phyloP scores from a whole-genome alignment of 2,797 vertebrate genomes.

The Apogon talboti region DNA sequence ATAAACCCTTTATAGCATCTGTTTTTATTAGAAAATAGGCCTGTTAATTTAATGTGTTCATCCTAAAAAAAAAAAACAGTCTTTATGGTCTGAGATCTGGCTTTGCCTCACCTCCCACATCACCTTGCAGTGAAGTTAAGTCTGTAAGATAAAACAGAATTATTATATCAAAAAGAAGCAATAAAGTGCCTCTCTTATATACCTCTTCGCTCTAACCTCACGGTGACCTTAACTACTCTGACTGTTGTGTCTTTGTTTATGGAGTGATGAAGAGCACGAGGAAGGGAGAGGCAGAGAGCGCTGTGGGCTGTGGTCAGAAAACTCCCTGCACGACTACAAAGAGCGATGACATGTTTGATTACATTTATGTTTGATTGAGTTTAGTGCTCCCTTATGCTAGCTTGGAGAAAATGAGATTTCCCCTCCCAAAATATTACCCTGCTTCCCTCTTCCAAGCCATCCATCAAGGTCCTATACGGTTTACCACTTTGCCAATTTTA shows the following conservation, averaged over 20 bases:
- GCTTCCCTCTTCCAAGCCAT: constrained; percentile 63
- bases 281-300: constrained; percentile 1
- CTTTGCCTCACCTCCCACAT: constrained; percentile 9
- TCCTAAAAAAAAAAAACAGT: not conserved
- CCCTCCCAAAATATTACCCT: constrained; percentile 76
- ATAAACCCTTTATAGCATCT: no score
- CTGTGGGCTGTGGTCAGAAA: constrained; percentile 39
- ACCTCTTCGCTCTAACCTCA: constrained; percentile 40
- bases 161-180: constrained; percentile 38
- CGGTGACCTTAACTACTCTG: constrained; percentile 47
- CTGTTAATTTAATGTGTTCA: not conserved
- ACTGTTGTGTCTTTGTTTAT: constrained; percentile 57
- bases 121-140: constrained; percentile 13
- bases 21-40: no score
- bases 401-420: constrained; percentile 82
- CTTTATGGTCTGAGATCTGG: not conserved
- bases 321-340: constrained; percentile 70
- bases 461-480: constrained; percentile 69
- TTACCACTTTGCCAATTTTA: constrained; percentile 75
- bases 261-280: constrained; percentile 40
- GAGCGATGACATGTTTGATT: constrained; percentile 81
- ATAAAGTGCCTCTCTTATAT: constrained; percentile 35
- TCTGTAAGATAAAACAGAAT: constrained; percentile 26
- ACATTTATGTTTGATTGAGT: constrained; percentile 81
- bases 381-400: constrained; percentile 78